Evolutionary conservation across 2,888 invertebrate genomes (phyloP).

Genomic region (Campopleginae sp.): DNA sequence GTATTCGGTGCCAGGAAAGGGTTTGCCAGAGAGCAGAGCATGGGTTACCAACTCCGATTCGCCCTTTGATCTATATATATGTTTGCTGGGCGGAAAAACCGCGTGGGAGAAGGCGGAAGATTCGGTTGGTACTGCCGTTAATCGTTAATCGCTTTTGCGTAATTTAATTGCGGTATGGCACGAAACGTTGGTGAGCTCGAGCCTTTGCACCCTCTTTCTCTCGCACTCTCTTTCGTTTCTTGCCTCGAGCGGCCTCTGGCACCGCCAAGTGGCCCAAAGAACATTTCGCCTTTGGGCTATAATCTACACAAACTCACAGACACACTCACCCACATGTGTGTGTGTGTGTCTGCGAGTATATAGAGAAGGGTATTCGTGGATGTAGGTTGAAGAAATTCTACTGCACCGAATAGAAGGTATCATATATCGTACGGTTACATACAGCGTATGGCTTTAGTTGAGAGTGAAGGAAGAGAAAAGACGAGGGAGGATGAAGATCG

Average conservation of each 20-base stretch:
- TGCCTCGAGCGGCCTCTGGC: constrained; percentile 21
- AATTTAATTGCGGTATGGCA: constrained; percentile 75
- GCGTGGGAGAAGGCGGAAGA: neutral
- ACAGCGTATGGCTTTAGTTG: constrained; percentile 50
- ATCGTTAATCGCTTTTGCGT: constrained; percentile 74
- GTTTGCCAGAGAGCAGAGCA: constrained; percentile 1
- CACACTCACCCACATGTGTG: neutral
- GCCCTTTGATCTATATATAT: constrained; percentile 2
- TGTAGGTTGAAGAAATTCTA: constrained; percentile 43
- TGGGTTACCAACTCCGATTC: constrained; percentile 41
- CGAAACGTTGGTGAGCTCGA: constrained; percentile 70
- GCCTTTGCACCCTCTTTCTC: constrained; percentile 41
- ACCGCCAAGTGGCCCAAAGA: constrained; percentile 56
- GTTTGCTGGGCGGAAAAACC: neutral
- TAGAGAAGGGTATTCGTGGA: neutral
- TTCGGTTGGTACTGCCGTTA: constrained; percentile 73
- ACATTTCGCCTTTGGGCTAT: constrained; percentile 45
- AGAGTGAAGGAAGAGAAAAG: constrained; percentile 31
- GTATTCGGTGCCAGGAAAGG: neutral
- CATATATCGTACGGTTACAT: constrained; percentile 41
- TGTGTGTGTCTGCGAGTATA: too few species aligned
- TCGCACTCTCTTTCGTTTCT: constrained; percentile 5
- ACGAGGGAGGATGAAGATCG: constrained; percentile 25
- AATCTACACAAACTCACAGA: constrained; percentile 29
- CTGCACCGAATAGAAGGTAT: constrained; percentile 52